These are phyloP conservation scores for Oscheius sp. DNA, from an alignment of 1,140 invertebrate genomes.

Conservation along the genomic window DNA sequence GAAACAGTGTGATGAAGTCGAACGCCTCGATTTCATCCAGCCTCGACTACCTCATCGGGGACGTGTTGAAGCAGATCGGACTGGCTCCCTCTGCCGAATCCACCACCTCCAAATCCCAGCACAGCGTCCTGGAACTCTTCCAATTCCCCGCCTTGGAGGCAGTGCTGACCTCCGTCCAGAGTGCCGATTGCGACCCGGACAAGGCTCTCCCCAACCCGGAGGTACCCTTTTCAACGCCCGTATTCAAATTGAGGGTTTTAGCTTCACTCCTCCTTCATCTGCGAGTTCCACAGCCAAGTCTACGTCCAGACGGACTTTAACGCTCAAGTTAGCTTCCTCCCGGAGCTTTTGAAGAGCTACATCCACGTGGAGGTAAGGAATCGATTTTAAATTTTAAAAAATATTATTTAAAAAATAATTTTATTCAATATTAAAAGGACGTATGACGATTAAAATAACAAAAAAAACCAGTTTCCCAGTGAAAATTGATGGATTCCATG, in stretches of 20 bases:
- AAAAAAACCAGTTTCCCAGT: too few species aligned
- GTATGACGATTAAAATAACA: too few species aligned
- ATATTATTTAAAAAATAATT: too few species aligned
- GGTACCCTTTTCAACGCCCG: too few species aligned
- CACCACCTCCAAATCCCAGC: slow-evolving; percentile 23
- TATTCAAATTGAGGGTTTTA: too few species aligned
- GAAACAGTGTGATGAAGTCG: background rate
- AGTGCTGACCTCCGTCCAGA: slow-evolving; percentile 45
- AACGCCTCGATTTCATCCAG: background rate
- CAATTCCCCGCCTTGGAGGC: slow-evolving; percentile 55
- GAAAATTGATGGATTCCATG: too few species aligned
- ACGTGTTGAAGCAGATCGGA: slow-evolving; percentile 14
- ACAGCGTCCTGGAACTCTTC: slow-evolving; percentile 53
- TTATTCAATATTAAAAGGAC: too few species aligned
- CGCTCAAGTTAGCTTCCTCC: slow-evolving; percentile 54
- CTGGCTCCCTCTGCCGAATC: background rate
- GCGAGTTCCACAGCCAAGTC: slow-evolving; percentile 54
- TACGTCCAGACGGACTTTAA: slow-evolving; percentile 57
- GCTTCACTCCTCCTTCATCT: slow-evolving; percentile 44
- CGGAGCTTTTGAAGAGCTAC: slow-evolving; percentile 49
- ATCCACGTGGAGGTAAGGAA: too few species aligned
- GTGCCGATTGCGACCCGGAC: slow-evolving; percentile 30
- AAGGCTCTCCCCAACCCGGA: background rate
- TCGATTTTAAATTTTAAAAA: too few species aligned
- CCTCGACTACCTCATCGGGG: slow-evolving; percentile 27